A percentile compares a stretch with the other conserved stretches of the same genome.
Conservation (phyloP, 2,888 invertebrate genomes). For the Epinotia ramella region DNA sequence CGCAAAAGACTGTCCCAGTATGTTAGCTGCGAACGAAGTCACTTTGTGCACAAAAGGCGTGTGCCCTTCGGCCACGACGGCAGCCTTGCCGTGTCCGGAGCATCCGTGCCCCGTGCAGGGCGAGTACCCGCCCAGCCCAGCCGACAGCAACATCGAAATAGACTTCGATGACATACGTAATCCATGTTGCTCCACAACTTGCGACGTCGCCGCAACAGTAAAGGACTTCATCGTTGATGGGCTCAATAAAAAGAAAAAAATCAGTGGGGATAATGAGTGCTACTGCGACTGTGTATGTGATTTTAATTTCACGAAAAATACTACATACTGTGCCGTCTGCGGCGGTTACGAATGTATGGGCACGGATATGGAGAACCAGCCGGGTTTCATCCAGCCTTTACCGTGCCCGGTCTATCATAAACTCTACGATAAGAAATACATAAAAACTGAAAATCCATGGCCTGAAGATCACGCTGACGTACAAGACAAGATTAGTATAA, state of each 20-base stretch:
- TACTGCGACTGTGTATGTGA: conserved; percentile 77
- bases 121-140: conserved; percentile 66
- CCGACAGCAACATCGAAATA: conserved; percentile 72
- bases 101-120: conserved; percentile 58
- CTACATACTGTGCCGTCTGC: conserved; percentile 77
- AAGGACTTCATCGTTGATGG: conserved; percentile 73
- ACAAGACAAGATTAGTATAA: conserved; percentile 45
- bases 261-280: conserved; percentile 65
- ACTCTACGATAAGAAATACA: conserved; percentile 69
- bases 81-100: conserved; percentile 54
- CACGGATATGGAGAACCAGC: conserved; percentile 68
- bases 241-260: conserved; percentile 56
- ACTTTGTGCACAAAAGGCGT: conserved; percentile 65
- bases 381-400: conserved; percentile 69
- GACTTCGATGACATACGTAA: conserved; percentile 69
- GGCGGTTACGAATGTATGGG: conserved; percentile 78
- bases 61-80: conserved; percentile 55
- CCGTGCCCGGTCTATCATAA: conserved; percentile 81
- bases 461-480: conserved; percentile 60
- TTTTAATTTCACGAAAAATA: conserved; percentile 71
- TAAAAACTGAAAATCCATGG: conserved; percentile 69
- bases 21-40: conserved; percentile 55
- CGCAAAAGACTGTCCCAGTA: conserved; percentile 65
- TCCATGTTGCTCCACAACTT: conserved; percentile 72
- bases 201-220: conserved; percentile 71